Conservation (phyloP, 1,140 invertebrate genomes). For the Asbolus verrucosus region DNA sequence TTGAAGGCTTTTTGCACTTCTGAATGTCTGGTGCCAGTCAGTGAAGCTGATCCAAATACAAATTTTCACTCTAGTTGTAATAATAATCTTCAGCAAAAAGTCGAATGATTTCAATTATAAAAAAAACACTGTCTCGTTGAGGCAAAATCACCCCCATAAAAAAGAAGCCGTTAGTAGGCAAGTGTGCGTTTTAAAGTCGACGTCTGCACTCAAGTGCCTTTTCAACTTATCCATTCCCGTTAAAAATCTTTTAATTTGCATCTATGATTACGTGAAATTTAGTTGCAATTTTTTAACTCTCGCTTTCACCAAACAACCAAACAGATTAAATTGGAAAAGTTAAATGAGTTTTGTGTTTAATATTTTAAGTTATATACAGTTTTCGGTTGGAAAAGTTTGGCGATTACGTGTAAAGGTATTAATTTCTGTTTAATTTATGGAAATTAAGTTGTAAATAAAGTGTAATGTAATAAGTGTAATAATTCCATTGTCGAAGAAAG, state of each 20-base stretch:
- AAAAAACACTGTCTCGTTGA: no score
- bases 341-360: conserved; percentile 42
- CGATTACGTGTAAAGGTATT: conserved; percentile 32
- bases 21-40: no score
- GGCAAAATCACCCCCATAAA: neutral
- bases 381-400: conserved; percentile 8
- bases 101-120: no score
- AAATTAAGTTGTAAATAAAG: conserved; percentile 17
- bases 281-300: conserved; percentile 21
- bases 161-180: neutral
- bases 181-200: neutral
- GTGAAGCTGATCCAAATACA: no score
- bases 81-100: no score
- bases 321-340: conserved; percentile 43
- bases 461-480: no score
- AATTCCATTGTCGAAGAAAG: neutral
- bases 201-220: no score
- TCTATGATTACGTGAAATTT: conserved; percentile 13
- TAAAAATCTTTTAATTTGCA: neutral
- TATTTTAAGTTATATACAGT: conserved; percentile 22
- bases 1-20: no score
- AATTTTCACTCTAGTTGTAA: no score
- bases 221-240: no score
- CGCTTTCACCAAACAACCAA: conserved; percentile 22
- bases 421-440: conserved; percentile 30